Base-by-base conservation (phyloP, 2,113 vertebrate species). In the Ardeotis arabs region DNA sequence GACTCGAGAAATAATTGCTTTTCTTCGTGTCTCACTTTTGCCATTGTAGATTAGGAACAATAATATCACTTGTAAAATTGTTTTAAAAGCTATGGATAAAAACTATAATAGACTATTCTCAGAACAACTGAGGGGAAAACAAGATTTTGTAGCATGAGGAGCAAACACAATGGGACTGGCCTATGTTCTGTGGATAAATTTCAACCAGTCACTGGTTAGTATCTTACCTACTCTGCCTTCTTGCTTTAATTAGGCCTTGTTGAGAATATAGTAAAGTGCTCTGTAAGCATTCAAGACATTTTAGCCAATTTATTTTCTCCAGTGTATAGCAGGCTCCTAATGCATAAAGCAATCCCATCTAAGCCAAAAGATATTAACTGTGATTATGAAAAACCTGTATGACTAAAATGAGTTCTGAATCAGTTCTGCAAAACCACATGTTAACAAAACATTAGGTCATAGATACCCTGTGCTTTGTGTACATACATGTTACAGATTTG, bases 391-490 rank as follows among this genome's bases (percentile, higher is more conserved):
- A 95, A 92, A 31, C 31, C 2, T 82, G 3, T 82, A 73, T 64
- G 52, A 85, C 35, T 77, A 55, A 73, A 89, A 78, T 49, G 60
- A 90, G 35, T 89, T 92, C 83, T 89, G 56, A 95, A 90, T 93
- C 67, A 69, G 37, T 82, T 29, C 58, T 83, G 49, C 78, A 89
- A 96, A 92, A 77, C 3, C 27, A 58, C 33, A 55, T 5, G 6
- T 83, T 95, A 92, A 64, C n/a, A 82, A 96, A 95, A 94, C 45
- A 90, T 96, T 90, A 89, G 19, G 5, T 92, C 90, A 92, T 94
- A 81, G 1, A 3, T 56, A 69, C 31, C 37, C 55, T 56, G 16
- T 50, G n/a, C 53, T 95, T 89, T 95, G 59, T 91, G 63, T 87
- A 45, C 18, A 14, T 92, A 62, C 59, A 63, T 50, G 67, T 78